Conservation (phyloP, 2,113 vertebrate species). For the Hymenochirus boettgeri region DNA sequence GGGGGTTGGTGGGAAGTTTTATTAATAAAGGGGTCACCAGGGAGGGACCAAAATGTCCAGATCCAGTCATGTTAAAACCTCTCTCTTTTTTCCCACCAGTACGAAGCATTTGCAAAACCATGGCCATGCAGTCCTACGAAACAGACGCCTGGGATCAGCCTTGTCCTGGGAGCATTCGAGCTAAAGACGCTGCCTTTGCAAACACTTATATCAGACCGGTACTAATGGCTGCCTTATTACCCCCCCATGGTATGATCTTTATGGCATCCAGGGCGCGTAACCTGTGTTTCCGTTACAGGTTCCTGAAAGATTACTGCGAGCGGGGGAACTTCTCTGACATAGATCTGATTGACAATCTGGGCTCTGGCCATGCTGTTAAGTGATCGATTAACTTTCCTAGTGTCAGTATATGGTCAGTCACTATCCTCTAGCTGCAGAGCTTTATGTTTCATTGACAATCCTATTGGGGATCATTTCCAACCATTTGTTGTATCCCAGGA, state of each 20-base stretch:
- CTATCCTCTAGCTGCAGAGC: too few species aligned
- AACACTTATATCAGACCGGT: slow-evolving; percentile 94
- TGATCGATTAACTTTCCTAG: slow-evolving; percentile 89
- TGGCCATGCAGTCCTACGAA: slow-evolving; percentile 88
- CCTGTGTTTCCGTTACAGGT: slow-evolving; percentile 59
- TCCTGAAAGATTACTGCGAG: slow-evolving; percentile 87
- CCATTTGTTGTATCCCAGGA: slow-evolving; percentile 66
- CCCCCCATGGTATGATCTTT: neutral
- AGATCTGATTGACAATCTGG: slow-evolving; percentile 94
- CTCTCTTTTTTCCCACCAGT: neutral
- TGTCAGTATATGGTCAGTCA: slow-evolving; percentile 60
- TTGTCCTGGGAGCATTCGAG: slow-evolving; percentile 94
- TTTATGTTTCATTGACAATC: too few species aligned
- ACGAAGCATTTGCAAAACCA: slow-evolving; percentile 78
- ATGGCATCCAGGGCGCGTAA: neutral
- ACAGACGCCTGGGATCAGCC: slow-evolving; percentile 88
- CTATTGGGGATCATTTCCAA: too few species aligned
- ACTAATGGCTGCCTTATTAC: slow-evolving; percentile 16
- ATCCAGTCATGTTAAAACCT: neutral
- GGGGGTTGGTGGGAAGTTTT: too few species aligned
- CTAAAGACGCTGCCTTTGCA: slow-evolving; percentile 92
- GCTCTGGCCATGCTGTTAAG: slow-evolving; percentile 94
- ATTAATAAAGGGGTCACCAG: too few species aligned
- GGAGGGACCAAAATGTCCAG: too few species aligned
- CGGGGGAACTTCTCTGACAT: slow-evolving; percentile 89